Conservation (phyloP, 2,113 vertebrate genomes). For the Cathartes aura region DNA sequence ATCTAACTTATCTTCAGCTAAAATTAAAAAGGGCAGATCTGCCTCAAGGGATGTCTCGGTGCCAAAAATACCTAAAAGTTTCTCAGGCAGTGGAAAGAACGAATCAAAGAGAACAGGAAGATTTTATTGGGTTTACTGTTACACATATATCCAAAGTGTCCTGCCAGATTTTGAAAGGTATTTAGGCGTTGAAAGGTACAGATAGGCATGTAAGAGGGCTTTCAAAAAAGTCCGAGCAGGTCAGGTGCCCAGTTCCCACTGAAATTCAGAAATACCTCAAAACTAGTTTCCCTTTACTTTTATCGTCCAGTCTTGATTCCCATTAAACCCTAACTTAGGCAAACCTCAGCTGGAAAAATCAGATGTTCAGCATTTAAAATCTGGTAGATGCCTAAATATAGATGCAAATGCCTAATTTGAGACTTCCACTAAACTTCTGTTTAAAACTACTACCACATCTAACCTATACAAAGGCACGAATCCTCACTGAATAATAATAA, state of each 20-base stretch:
- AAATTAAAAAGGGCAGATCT: neutral
- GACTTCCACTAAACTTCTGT: neutral
- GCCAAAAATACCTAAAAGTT: neutral
- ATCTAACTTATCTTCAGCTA: neutral
- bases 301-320: neutral
- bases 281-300: neutral
- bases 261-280: neutral
- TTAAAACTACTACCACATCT: constrained; percentile 1
- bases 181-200: neutral
- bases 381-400: constrained; percentile 20
- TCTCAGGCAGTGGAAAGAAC: neutral
- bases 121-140: neutral
- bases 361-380: neutral
- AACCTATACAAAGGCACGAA: neutral
- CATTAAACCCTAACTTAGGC: neutral
- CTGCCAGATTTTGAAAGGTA: neutral
- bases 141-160: neutral
- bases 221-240: neutral
- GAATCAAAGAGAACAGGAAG: neutral
- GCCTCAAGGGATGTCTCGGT: fast-evolving
- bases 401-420: constrained; percentile 28
- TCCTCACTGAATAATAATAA: neutral
- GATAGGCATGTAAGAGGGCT: neutral
- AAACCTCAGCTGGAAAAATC: constrained; percentile 23
- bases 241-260: neutral